phyloP scores from a whole-genome alignment of 2,888 invertebrate species.

The Monopis laevigella region DNA sequence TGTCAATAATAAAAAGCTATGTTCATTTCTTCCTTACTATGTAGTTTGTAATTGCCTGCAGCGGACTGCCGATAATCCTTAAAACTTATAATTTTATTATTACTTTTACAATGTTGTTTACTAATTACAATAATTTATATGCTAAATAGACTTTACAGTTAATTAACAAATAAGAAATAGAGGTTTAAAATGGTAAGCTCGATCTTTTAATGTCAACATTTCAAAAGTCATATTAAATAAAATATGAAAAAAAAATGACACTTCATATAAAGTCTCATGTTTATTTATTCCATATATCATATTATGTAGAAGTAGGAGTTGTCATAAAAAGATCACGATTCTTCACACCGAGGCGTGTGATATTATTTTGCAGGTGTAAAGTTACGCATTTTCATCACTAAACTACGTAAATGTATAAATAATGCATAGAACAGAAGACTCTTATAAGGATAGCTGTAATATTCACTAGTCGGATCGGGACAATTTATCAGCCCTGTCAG shows the following conservation, averaged over 20 bases:
- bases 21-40: constrained; percentile 11
- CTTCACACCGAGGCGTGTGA: constrained; percentile 2
- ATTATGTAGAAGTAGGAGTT: not conserved
- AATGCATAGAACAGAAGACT: constrained; percentile 22
- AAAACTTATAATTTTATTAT: constrained; percentile 2
- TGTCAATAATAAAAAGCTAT: constrained; percentile 33
- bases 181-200: no score
- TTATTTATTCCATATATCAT: no score
- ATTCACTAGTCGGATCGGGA: constrained; percentile 27
- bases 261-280: no score
- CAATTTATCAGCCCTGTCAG: constrained; percentile 38
- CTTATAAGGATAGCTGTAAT: constrained; percentile 19
- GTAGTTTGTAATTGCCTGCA: constrained; percentile 9
- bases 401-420: constrained; percentile 20
- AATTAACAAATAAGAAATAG: no score
- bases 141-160: not conserved
- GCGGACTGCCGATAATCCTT: constrained; percentile 5
- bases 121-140: not conserved
- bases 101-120: constrained; percentile 1
- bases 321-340: constrained; percentile 5
- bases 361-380: constrained; percentile 6
- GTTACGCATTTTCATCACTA: constrained; percentile 12
- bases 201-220: no score
- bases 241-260: no score
- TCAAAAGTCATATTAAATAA: no score